Evolutionary conservation across 2,797 vertebrate species (phyloP).

Genomic region (Pipistrellus kuhlii): DNA sequence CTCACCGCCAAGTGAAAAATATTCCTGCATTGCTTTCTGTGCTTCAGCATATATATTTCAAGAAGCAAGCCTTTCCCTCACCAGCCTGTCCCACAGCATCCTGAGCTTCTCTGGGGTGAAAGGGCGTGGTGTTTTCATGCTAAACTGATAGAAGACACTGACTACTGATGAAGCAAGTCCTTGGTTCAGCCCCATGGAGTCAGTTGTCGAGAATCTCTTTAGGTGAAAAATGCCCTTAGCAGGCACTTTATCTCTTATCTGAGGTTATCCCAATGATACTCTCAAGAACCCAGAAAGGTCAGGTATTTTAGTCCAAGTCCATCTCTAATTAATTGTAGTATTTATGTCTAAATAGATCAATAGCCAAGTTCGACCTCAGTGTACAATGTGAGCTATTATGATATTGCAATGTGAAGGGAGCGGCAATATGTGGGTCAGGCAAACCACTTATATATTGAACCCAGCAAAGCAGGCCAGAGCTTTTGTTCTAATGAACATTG

Average conservation of each 20-base stretch:
- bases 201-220: neutral
- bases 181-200: neutral
- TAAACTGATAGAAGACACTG: neutral
- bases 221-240: neutral
- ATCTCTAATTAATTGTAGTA: conserved; percentile 85
- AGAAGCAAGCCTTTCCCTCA: conserved; percentile 22
- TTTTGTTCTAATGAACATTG: conserved; percentile 69
- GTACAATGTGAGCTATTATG: conserved; percentile 76
- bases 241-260: neutral
- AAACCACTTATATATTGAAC: conserved; percentile 81
- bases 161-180: neutral
- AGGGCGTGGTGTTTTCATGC: neutral
- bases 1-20: conserved; percentile 30
- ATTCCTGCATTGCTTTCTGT: conserved; percentile 35
- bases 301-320: conserved; percentile 75
- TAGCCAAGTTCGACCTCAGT: conserved; percentile 82
- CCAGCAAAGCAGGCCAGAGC: conserved; percentile 63
- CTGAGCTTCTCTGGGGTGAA: neutral
- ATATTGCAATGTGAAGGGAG: conserved; percentile 75
- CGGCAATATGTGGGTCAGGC: conserved; percentile 75
- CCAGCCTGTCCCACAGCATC: neutral
- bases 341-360: conserved; percentile 83
- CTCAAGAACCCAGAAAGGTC: conserved; percentile 64
- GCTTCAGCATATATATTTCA: conserved; percentile 1
- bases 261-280: neutral